Evolutionary conservation across 2,888 invertebrate species (phyloP), one percentile per base, ranked within the genome.

Genomic region (Leucania comma): DNA sequence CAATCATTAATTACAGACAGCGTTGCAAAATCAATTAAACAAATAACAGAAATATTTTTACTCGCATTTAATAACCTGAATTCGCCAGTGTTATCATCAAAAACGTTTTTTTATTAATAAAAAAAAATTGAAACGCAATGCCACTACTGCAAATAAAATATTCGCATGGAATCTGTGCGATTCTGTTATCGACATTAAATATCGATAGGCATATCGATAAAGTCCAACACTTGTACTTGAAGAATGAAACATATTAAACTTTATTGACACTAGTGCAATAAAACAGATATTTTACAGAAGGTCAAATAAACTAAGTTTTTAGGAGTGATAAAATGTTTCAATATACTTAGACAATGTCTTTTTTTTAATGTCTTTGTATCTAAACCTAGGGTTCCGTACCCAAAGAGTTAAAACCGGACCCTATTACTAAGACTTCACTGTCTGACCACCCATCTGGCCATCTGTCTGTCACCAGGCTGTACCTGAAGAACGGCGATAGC

Each of bases 151-250:
- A 53, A 26, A 26, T 51, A 12, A 57, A 57, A 53, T 68, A 58
- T 46, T 58, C 14, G 29, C 58, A 48, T 20, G n/a, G 48, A 73
- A 57, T 67, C 53, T n/a, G 17, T 42, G 50, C 56, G 46, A 54
- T 56, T 53, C 29, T 56, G 64, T 51, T 62, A 80, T 75, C 68
- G 57, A 32, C 46, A n/a, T 14, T 38, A 22, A 61, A 54, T 68
- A 62, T 73, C 58, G 59, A 78, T 66, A 64, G 12, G 26, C 48
- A 1, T 65, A 46, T 46, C 20, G 74, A 75, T 75, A 75, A 63
- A n/a, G n/a, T 26, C 20, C 48, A 60, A 68, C 68, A 79, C 74
- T 77, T 57, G 35, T 64, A 29, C 54, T 53, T 56, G 10, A 53
- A 42, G 54, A 57, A 56, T 53, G n/a, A 60, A 62, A 62, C 50